Conservation (phyloP, 2,113 vertebrate genomes). For the Heterochromis multidens region DNA sequence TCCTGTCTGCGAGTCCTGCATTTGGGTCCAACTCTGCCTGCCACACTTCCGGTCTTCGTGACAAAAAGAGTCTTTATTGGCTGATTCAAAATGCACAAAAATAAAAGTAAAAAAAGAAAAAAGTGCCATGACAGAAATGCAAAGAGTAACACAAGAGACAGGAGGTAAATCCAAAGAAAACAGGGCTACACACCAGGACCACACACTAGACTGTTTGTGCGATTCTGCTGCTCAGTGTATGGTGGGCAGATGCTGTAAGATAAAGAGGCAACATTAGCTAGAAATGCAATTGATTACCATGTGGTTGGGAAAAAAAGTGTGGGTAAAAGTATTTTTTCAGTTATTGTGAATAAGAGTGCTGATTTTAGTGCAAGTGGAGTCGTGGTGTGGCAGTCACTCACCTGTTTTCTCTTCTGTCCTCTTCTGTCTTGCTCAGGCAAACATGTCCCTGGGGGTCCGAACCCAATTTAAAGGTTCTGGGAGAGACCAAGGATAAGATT, state of each 20-base stretch:
- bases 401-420: accelerated
- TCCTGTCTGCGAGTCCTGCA: no score
- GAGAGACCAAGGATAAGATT: not conserved
- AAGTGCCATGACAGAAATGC: accelerated
- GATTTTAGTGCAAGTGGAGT: not conserved
- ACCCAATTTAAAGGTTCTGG: not conserved
- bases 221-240: not conserved
- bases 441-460: not conserved
- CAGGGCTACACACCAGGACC: not conserved
- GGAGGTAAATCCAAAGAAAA: not conserved
- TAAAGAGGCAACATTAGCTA: not conserved
- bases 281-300: not conserved
- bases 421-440: not conserved
- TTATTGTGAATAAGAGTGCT: not conserved
- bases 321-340: accelerated
- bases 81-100: not conserved
- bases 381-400: accelerated
- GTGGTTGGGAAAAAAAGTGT: not conserved
- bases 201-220: no score
- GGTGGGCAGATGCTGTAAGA: not conserved
- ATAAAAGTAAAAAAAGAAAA: not conserved
- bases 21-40: no score
- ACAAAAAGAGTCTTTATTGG: not conserved
- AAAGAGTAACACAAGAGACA: not conserved
- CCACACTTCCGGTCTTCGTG: no score